phyloP scores from a whole-genome alignment of 2,113 vertebrate species.

The Tamias sibiricus region DNA sequence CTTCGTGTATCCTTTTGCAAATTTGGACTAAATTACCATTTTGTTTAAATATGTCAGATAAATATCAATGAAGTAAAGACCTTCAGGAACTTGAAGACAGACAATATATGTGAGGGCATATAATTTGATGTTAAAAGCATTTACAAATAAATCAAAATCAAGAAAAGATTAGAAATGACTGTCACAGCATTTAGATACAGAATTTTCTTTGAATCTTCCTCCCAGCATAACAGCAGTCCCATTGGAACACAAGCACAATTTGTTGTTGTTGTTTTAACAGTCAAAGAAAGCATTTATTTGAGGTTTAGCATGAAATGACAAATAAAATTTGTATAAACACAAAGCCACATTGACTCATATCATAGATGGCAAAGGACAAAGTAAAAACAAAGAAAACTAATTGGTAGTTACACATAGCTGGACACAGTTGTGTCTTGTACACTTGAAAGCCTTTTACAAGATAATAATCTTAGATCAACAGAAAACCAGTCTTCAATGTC shows the following conservation, averaged over 20 bases:
- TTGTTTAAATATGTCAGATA: constrained; percentile 44
- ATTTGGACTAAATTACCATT: constrained; percentile 36
- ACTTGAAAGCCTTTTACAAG: no score
- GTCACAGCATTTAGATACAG: constrained; percentile 39
- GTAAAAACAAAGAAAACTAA: no score
- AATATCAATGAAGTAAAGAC: constrained; percentile 49
- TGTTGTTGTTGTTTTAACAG: no score
- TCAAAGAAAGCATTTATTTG: no score
- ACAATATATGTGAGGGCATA: not conserved
- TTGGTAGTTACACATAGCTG: no score
- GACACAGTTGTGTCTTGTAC: no score
- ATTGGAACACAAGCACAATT: not conserved
- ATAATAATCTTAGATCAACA: no score
- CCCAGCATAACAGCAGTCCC: not conserved
- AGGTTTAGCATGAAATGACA: no score
- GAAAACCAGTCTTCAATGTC: no score
- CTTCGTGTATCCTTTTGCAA: constrained; percentile 14
- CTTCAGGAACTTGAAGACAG: constrained; percentile 43
- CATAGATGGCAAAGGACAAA: no score
- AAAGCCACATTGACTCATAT: no score
- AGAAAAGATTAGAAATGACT: constrained; percentile 53
- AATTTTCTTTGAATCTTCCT: constrained; percentile 45
- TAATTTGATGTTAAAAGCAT: constrained; percentile 50
- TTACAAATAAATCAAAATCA: constrained; percentile 60
- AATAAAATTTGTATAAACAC: no score